These are phyloP conservation scores for Xestia rhomboidea DNA, from an alignment of 2,888 invertebrate genomes.

Conservation along the genomic window DNA sequence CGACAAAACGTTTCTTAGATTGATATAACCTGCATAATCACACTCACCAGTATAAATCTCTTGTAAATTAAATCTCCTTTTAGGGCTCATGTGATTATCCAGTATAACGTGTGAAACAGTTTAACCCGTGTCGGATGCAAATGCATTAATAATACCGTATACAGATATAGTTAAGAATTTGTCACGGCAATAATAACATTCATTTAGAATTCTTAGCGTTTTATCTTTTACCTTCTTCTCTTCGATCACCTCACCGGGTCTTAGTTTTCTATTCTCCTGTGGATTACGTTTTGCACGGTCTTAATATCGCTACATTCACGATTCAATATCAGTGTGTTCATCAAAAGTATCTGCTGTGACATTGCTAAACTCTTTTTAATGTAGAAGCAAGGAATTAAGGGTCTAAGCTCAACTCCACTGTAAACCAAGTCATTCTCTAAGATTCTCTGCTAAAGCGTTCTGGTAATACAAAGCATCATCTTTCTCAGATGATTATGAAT, in stretches of 20 bases:
- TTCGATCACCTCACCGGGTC: slow-evolving; percentile 98
- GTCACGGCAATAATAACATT: slow-evolving; percentile 89
- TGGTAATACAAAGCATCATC: slow-evolving; percentile 82
- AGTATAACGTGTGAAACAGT: slow-evolving; percentile 75
- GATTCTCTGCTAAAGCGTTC: slow-evolving; percentile 82
- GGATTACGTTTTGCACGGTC: slow-evolving; percentile 89
- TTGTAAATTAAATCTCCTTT: slow-evolving; percentile 24
- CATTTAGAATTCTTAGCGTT: slow-evolving; percentile 84
- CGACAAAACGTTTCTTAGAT: slow-evolving; percentile 81
- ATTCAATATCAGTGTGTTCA: slow-evolving; percentile 75
- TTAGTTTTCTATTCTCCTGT: slow-evolving; percentile 97
- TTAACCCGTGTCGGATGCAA: slow-evolving; percentile 86
- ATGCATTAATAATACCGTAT: slow-evolving; percentile 85
- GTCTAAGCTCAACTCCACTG: slow-evolving; percentile 81
- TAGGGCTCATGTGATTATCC: slow-evolving; percentile 82
- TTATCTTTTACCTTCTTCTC: slow-evolving; percentile 96
- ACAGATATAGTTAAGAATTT: slow-evolving; percentile 86
- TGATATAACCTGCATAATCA: slow-evolving; percentile 81
- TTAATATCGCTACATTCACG: slow-evolving; percentile 85
- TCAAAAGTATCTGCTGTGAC: slow-evolving; percentile 77
- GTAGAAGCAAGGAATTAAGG: slow-evolving; percentile 86
- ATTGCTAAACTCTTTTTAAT: slow-evolving; percentile 77
- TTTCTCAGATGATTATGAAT: slow-evolving; percentile 79
- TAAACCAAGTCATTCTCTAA: slow-evolving; percentile 75
- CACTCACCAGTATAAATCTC: slow-evolving; percentile 69